Percentiles rank a stretch among this genome's conserved stretches.
phyloP scores from a whole-genome alignment of 2,888 invertebrate species.

The Chrysolina americana region DNA sequence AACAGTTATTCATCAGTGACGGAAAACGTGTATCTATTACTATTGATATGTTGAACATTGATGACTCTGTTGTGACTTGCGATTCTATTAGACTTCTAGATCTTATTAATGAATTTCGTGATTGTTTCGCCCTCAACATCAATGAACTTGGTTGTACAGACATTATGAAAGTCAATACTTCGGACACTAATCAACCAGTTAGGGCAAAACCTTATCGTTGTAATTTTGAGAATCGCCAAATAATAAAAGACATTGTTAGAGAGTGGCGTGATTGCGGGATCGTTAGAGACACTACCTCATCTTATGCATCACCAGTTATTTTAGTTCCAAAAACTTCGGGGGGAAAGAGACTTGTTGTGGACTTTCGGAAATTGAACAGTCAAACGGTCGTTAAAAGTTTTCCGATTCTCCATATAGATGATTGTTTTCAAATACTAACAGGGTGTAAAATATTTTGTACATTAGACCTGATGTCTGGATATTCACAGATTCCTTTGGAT shows the following conservation, averaged over 20 bases:
- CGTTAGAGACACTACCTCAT: constrained; percentile 43
- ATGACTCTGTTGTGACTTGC: not conserved
- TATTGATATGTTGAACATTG: not conserved
- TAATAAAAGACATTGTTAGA: not conserved
- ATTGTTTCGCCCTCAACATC: not conserved
- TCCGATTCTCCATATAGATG: constrained; percentile 38
- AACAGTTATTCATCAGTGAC: not conserved
- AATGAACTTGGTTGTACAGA: not conserved
- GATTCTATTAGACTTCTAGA: not conserved
- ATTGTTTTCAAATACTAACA: constrained; percentile 32
- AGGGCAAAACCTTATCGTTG: not conserved
- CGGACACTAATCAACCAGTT: not conserved
- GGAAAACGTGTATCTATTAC: not conserved
- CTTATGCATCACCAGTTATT: constrained; percentile 47
- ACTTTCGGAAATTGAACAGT: constrained; percentile 45
- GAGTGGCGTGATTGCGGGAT: constrained; percentile 30
- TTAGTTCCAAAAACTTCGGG: constrained; percentile 42
- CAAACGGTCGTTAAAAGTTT: constrained; percentile 45
- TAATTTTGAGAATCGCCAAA: not conserved
- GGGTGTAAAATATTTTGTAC: too few relatives aligned
- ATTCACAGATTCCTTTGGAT: not conserved
- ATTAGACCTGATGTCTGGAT: not conserved
- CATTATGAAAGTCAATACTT: not conserved
- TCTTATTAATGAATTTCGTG: not conserved
- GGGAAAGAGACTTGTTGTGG: constrained; percentile 46